Conservation (phyloP, 2,888 invertebrate genomes). For the Adineta ricciae region DNA sequence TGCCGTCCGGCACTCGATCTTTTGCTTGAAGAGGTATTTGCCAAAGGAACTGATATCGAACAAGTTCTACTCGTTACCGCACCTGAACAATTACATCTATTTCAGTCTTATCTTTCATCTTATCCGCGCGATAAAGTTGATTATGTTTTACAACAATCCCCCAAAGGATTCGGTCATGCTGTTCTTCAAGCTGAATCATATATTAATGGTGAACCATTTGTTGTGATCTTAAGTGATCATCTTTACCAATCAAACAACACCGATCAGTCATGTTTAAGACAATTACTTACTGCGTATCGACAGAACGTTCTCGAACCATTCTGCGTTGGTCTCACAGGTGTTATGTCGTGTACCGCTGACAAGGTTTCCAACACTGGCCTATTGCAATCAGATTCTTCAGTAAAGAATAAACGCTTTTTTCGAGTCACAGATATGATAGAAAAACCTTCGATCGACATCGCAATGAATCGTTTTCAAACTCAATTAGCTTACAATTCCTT, state of each 20-base stretch:
- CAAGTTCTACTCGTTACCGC: neutral
- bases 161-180: constrained; percentile 22
- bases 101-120: neutral
- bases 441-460: neutral
- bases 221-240: constrained; percentile 21
- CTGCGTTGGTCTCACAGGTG: neutral
- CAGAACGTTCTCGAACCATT: neutral
- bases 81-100: constrained; percentile 14
- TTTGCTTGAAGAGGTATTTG: neutral
- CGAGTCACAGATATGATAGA: neutral
- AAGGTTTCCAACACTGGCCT: neutral
- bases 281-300: neutral
- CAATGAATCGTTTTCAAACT: neutral
- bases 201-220: constrained; percentile 19
- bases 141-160: constrained; percentile 6
- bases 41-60: neutral
- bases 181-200: constrained; percentile 5
- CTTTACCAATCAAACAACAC: neutral
- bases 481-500: neutral
- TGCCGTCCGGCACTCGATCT: neutral
- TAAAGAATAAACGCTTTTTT: neutral
- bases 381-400: neutral
- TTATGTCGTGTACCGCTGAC: neutral
- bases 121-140: neutral
- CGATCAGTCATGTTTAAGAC: neutral